phyloP scores from a whole-genome alignment of 2,113 vertebrate genomes.

The Epinephelus cyanopodus region DNA sequence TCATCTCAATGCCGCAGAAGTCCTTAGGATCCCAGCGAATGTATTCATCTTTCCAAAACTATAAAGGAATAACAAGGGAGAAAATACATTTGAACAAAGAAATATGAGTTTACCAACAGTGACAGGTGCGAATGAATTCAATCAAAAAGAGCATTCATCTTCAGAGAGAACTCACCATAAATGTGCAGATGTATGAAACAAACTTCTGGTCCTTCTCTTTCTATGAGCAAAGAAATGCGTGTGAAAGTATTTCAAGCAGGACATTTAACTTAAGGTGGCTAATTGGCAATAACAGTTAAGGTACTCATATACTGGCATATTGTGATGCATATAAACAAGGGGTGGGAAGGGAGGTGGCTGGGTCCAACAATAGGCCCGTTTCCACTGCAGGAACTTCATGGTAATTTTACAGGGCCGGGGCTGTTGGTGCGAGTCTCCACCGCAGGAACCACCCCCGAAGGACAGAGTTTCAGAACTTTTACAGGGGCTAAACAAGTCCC shows the following conservation, averaged over 20 bases:
- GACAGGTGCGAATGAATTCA: not conserved
- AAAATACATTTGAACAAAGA: not conserved
- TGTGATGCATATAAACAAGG: too few species aligned
- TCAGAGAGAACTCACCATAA: conserved; percentile 44
- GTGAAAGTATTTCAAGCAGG: not conserved
- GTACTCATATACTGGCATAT: too few species aligned
- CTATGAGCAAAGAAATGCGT: conserved; percentile 40
- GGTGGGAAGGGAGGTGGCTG: too few species aligned
- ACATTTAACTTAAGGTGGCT: not conserved
- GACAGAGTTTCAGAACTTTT: too few species aligned
- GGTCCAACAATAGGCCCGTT: too few species aligned
- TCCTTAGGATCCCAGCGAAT: conserved; percentile 52
- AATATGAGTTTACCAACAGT: not conserved
- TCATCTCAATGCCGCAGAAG: conserved; percentile 46
- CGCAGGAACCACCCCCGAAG: too few species aligned
- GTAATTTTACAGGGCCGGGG: too few species aligned
- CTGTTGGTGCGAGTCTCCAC: too few species aligned
- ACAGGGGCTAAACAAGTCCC: too few species aligned
- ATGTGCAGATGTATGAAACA: conserved; percentile 58
- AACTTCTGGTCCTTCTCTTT: conserved; percentile 66
- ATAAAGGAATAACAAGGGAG: not conserved
- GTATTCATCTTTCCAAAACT: conserved; percentile 60
- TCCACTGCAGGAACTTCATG: too few species aligned
- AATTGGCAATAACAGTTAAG: too few species aligned
- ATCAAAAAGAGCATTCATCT: not conserved